phyloP scores from a whole-genome alignment of 2,113 vertebrate genomes.

The Archocentrus centrarchus region DNA sequence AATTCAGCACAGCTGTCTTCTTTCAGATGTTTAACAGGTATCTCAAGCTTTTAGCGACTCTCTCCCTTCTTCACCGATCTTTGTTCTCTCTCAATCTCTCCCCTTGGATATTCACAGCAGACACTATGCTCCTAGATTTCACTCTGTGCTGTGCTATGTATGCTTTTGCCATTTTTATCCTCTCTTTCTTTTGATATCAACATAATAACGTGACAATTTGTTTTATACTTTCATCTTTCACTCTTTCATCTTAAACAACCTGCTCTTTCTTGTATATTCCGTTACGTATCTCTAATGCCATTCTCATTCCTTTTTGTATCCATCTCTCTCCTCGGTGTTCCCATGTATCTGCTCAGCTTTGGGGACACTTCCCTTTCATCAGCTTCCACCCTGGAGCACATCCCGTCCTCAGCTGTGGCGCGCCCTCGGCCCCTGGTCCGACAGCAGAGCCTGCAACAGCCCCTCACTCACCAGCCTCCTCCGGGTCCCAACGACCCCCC shows the following conservation, averaged over 20 bases:
- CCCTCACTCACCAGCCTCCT: slow-evolving; percentile 93
- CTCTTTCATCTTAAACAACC: slow-evolving; percentile 39
- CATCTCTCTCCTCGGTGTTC: slow-evolving; percentile 37
- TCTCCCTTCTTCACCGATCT: slow-evolving; percentile 28
- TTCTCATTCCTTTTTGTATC: slow-evolving; percentile 48
- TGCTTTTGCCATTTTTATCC: slow-evolving; percentile 41
- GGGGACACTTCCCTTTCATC: slow-evolving; percentile 95
- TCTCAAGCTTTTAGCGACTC: slow-evolving; percentile 6
- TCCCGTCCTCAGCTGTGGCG: slow-evolving; percentile 91
- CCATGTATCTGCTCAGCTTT: slow-evolving; percentile 84
- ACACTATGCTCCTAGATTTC: slow-evolving; percentile 25
- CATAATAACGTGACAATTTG: not conserved
- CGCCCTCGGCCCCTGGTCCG: slow-evolving; percentile 94
- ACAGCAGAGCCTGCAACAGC: slow-evolving; percentile 98
- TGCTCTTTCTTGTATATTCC: slow-evolving; percentile 76
- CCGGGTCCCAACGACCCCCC: slow-evolving; percentile 92
- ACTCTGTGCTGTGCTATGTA: slow-evolving; percentile 26
- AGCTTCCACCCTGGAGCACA: slow-evolving; percentile 98
- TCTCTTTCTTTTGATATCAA: slow-evolving; percentile 28
- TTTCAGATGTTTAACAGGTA: slow-evolving; percentile 19
- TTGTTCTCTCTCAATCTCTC: slow-evolving; percentile 30
- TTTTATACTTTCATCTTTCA: slow-evolving; percentile 22
- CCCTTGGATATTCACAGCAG: slow-evolving; percentile 22
- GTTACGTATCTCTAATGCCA: slow-evolving; percentile 45
- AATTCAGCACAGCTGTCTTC: slow-evolving; percentile 6